These are phyloP conservation scores for Pyxicephalus adspersus DNA, from an alignment of 2,113 vertebrate genomes.

Conservation along the genomic window DNA sequence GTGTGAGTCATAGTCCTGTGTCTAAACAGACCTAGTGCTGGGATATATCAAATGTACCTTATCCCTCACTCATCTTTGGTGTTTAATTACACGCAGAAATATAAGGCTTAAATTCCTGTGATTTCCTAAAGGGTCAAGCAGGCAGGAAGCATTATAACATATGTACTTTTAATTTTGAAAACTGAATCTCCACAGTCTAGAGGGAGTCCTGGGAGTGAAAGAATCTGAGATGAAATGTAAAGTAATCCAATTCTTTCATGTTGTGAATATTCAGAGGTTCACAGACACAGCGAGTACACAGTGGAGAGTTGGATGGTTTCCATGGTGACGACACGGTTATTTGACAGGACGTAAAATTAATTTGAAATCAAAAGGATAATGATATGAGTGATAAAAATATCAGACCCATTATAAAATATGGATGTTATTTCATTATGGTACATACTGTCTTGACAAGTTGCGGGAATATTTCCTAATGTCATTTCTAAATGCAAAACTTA, in stretches of 20 bases:
- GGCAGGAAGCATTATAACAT: constrained; percentile 18
- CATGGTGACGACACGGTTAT: constrained; percentile 39
- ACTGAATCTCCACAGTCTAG: constrained; percentile 4
- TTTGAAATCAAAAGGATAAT: constrained; percentile 51
- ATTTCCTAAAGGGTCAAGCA: constrained; percentile 34
- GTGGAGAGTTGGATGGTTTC: constrained; percentile 42
- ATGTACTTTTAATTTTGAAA: constrained; percentile 34
- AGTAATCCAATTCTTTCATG: constrained; percentile 45
- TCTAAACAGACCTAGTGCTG: too few species aligned
- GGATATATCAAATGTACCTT: not conserved
- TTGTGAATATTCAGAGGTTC: constrained; percentile 55
- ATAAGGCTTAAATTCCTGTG: not conserved
- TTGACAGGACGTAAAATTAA: constrained; percentile 51
- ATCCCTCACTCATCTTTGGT: not conserved
- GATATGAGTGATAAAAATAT: constrained; percentile 51
- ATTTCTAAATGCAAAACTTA: not conserved
- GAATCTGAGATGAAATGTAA: constrained; percentile 48
- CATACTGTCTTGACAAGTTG: constrained; percentile 20
- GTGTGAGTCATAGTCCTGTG: too few species aligned
- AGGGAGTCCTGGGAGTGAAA: constrained; percentile 22
- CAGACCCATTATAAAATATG: constrained; percentile 37
- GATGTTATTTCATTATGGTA: constrained; percentile 38
- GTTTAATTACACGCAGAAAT: constrained; percentile 3
- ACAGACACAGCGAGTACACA: constrained; percentile 27
- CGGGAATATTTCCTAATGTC: not conserved